Evolutionary conservation across 1,140 invertebrate species (phyloP), one percentile per base, ranked within the genome.

Genomic region (Drosophila melanica): DNA sequence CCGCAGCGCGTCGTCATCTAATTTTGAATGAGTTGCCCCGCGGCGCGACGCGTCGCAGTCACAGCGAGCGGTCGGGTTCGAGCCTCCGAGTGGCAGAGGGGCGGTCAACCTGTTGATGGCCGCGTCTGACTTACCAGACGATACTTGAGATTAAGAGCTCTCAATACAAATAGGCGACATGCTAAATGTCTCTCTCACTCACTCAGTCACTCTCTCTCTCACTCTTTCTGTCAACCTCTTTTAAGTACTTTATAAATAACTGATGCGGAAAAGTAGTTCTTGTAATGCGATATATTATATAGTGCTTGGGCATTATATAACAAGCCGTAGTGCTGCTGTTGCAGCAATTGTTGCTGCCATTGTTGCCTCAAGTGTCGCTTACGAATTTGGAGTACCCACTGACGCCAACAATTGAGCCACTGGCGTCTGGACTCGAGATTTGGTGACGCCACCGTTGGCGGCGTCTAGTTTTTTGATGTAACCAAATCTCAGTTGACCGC

Each of bases 71-170:
- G 70, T 73, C 70, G 30, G 20, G 27, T 54, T 53, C 14, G n/a
- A 27, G 7, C 18, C 14, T 18, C 18, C 7, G 33, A 18, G 20
- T 6, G 7, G n/a, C 9, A 10, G 35, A 10, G 37, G 20, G 35
- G 50, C 33, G 82, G 82, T 86, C 79, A 87, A 87, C 84, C 84
- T 87, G 84, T 87, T 87, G 84, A 79, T 79, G 60, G 74, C 84
- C 60, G 37, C 45, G 63, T 67, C 74, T 73, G 69, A 20, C 63
- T 53, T 53, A 33, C 55, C 57, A 73, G 75, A 70, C 60, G 66
- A 69, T 69, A 86, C 82, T 86, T 87, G 73, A 85, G 77, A 85
- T 85, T 69, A 75, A 69, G 70, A 64, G 81, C 48, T 58, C 76
- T 79, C 54, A 70, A 58, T 58, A 33, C 75, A 78, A 74, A 81